These are phyloP conservation scores for Nomada goodeniana DNA, from an alignment of 2,888 invertebrate genomes.

Conservation along the genomic window DNA sequence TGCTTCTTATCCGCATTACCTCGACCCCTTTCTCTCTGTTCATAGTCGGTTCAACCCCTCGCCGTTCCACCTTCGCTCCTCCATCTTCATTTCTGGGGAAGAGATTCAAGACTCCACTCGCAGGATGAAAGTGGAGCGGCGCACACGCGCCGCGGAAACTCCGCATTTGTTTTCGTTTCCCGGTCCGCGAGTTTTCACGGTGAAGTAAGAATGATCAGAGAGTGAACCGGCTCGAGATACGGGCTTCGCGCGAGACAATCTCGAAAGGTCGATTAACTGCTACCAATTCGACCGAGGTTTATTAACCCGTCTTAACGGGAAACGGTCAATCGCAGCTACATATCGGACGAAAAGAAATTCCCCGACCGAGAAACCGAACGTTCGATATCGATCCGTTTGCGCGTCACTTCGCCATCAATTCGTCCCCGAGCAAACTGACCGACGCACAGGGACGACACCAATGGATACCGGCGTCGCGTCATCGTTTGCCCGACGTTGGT, in stretches of 20 bases:
- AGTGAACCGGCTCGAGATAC: neutral
- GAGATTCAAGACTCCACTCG: slow-evolving; percentile 20
- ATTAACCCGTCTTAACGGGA: neutral
- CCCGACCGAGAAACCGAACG: slow-evolving; percentile 15
- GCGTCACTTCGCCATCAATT: slow-evolving; percentile 1
- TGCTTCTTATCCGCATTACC: slow-evolving; percentile 12
- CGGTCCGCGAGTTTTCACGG: slow-evolving; percentile 15
- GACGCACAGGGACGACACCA: slow-evolving; percentile 12
- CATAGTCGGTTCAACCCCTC: neutral
- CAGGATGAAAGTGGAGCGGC: slow-evolving; percentile 43
- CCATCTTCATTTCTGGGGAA: slow-evolving; percentile 33
- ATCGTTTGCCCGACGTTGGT: slow-evolving; percentile 20
- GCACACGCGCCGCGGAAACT: slow-evolving; percentile 69
- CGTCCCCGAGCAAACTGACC: slow-evolving; percentile 30
- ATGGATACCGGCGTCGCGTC: slow-evolving; percentile 20
- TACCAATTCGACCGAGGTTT: neutral
- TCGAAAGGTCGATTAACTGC: neutral
- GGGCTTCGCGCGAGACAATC: neutral
- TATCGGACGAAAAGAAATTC: neutral
- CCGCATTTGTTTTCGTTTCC: slow-evolving; percentile 73
- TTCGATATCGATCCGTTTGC: slow-evolving; percentile 13
- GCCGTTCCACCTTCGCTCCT: slow-evolving; percentile 6
- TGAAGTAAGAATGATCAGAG: slow-evolving; percentile 44
- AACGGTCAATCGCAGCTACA: neutral
- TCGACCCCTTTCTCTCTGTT: neutral